phyloP scores from a whole-genome alignment of 2,888 invertebrate genomes.

The Drosophila mercatorum region DNA sequence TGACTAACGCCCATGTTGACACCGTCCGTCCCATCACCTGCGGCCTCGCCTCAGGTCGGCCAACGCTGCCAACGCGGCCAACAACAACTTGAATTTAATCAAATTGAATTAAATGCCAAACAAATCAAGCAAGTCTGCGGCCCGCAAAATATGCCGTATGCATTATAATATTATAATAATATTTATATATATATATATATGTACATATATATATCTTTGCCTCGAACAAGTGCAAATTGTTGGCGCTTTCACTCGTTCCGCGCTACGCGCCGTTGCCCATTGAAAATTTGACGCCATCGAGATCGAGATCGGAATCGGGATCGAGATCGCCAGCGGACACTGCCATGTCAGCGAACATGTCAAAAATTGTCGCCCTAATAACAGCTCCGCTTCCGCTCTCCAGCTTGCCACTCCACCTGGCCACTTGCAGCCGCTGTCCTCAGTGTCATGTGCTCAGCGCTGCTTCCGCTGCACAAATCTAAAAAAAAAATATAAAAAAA shows the following conservation, averaged over 20 bases:
- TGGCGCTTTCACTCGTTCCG: conserved; percentile 69
- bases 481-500: background rate
- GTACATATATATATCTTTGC: background rate
- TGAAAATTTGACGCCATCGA: conserved; percentile 68
- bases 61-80: conserved; percentile 34
- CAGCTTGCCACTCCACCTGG: conserved; percentile 35
- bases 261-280: conserved; percentile 57
- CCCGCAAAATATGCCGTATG: background rate
- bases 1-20: conserved; percentile 35
- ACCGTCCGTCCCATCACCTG: conserved; percentile 1
- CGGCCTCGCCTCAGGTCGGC: too few relatives aligned
- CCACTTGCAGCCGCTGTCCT: conserved; percentile 2
- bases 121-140: conserved; percentile 51
- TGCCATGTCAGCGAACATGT: conserved; percentile 61
- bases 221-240: conserved; percentile 38
- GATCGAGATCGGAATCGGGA: conserved; percentile 46
- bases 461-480: conserved; percentile 41
- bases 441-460: conserved; percentile 29
- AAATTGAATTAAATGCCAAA: conserved; percentile 46
- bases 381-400: conserved; percentile 22
- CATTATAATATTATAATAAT: conserved; percentile 33
- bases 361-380: conserved; percentile 48
- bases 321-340: conserved; percentile 47
- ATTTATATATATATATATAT: too few relatives aligned
- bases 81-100: conserved; percentile 34